Base-by-base conservation (phyloP, 2,888 invertebrate genomes). In the Leuctra nigra region DNA sequence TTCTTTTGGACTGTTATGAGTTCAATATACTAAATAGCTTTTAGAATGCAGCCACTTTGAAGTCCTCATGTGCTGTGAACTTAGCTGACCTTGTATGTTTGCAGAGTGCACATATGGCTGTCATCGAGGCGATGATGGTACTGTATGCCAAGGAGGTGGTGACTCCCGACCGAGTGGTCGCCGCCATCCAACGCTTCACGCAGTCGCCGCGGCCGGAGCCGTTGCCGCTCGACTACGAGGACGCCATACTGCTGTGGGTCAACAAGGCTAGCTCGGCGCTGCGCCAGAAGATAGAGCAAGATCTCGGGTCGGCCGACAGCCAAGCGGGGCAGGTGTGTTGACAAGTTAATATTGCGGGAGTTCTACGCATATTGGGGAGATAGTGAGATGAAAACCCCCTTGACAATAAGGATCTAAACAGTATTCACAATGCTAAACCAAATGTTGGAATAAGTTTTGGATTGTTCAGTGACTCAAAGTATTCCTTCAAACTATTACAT, bases 61-160 rank as follows among this genome's bases (percentile, higher is more conserved):
- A n/a, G n/a, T n/a, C n/a, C n/a, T n/a, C n/a, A n/a, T n/a, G n/a
- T n/a, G n/a, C n/a, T n/a, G n/a, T n/a, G n/a, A n/a, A 16, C 11
- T 23, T 53, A 23, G 7, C 60, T 59, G 56, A 57, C 59, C 64
- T 75, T n/a, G 11, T 29, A 6, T 29, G 29, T 11, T 29, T 79
- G n/a, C 76, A 95, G 95, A 86, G 84, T 73, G 92, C 93, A 68
- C 96, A 97, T 75, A 87, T 96, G 86, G 84, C 90, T 72, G 90
- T 97, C 75, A 90, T 95, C 75, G 95, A 96, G 77, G 90, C 92
- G 66, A 80, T 96, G 73, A 95, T 96, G 95, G 82, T 83, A 71
- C 80, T 96, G 66, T 95, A 94, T 77, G 88, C 92, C 65, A 87
- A 89, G 68, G 94, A 96, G 75, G 91, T 94, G 67, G 87, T 92